Base-by-base conservation (phyloP, 2,797 vertebrate species). In the Borostomias antarcticus region DNA sequence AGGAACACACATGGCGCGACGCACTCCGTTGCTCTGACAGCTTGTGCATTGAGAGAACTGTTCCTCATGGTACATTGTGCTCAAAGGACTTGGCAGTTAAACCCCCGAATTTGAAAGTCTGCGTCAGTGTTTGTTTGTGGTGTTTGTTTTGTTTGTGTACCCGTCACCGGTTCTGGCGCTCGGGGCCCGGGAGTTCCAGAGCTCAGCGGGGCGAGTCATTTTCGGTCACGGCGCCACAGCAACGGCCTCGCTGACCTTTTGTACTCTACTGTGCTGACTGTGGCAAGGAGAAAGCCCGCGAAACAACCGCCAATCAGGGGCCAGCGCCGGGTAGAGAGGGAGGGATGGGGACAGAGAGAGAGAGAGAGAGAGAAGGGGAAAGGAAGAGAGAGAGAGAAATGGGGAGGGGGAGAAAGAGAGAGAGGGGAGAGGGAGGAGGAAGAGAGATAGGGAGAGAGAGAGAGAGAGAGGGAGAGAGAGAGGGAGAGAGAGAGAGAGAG, bases 191-290 rank as follows among this genome's bases (percentile, higher is more conserved):
- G 40, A 4, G 40, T 45, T 45, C 40, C n/a, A 37, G 40, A 45
- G n/a, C 40, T 45, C 40, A 45, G 40, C 40, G 5, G 40, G 40
- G 40, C 15, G 40, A 17, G 40, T 45, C n/a, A 9, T 45, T 4
- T 45, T 45, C 15, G 40, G 40, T 45, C 40, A 45, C 40, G 40
- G 40, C n/a, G 40, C 40, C 15, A 45, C n/a, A n/a, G 40, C 40
- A 45, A 45, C n/a, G n/a, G 40, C 40, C 40, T 45, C 40, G n/a
- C 40, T 45, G 40, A 45, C 40, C 40, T 45, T 45, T 45, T 45
- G 40, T 45, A 45, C 40, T 45, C 40, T 45, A 45, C 15, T 45
- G 13, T 45, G 40, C 40, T 5, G 40, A 45, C 17, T 45, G 40
- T 1, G 40, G 37, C 15, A 13, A 13, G n/a, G n/a, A n/a, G 40